Evolutionary conservation across 2,888 invertebrate genomes (phyloP).

Genomic region (Ligdia adustata): DNA sequence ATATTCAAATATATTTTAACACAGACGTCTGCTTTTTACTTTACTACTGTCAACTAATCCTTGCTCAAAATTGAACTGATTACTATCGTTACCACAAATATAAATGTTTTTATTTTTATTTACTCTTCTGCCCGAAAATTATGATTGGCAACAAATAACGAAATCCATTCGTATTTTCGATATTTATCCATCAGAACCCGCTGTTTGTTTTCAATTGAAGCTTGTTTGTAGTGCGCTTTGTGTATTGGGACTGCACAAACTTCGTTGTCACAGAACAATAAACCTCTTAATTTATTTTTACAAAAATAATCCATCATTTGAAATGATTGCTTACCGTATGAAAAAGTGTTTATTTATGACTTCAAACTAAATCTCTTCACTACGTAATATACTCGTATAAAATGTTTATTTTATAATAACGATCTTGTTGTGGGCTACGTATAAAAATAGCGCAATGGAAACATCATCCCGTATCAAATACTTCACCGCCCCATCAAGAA

Average conservation of each 20-base stretch:
- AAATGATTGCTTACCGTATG: not conserved
- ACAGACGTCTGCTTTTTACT: too few species aligned
- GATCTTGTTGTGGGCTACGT: not conserved
- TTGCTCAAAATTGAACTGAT: too few species aligned
- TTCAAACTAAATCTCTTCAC: not conserved
- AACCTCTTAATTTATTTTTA: too few species aligned
- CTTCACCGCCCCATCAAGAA: constrained; percentile 39
- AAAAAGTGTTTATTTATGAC: not conserved
- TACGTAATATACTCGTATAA: too few species aligned
- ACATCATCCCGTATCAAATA: constrained; percentile 47
- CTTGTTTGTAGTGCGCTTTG: constrained; percentile 12
- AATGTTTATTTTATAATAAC: constrained; percentile 1
- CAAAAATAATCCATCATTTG: not conserved
- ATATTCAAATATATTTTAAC: too few species aligned
- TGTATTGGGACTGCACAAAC: constrained; percentile 2
- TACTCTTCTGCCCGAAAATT: too few species aligned
- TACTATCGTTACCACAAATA: too few species aligned
- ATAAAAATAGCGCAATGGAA: constrained; percentile 12
- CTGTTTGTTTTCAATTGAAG: constrained; percentile 33
- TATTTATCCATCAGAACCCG: constrained; percentile 14
- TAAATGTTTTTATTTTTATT: too few species aligned
- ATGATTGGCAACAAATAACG: constrained; percentile 1
- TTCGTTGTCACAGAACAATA: not conserved
- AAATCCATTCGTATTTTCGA: not conserved
- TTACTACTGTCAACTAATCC: too few species aligned